These are phyloP conservation scores for Dryobotodes eremita DNA, from an alignment of 2,888 invertebrate species.

Conservation along the genomic window DNA sequence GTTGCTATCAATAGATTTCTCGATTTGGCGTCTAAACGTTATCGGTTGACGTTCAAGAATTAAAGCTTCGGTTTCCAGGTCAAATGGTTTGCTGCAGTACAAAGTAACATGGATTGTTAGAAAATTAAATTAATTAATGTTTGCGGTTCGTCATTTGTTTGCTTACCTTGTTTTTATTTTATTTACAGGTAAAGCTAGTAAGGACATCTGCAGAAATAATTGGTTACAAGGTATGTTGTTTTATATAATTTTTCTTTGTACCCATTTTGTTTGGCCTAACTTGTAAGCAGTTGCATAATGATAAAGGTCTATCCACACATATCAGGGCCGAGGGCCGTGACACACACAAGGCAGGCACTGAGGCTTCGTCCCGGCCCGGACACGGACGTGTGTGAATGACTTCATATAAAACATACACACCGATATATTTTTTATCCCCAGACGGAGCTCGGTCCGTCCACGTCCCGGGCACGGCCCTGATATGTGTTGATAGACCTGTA, in stretches of 20 bases:
- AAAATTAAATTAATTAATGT: constrained; percentile 30
- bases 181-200: constrained; percentile 48
- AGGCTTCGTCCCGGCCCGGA: too few relatives aligned
- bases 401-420: too few relatives aligned
- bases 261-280: neutral
- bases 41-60: constrained; percentile 48
- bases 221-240: neutral
- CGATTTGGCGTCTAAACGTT: constrained; percentile 45
- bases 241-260: neutral
- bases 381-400: too few relatives aligned
- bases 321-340: too few relatives aligned
- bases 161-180: constrained; percentile 37
- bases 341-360: too few relatives aligned
- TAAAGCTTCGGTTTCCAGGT: constrained; percentile 45
- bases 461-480: too few relatives aligned
- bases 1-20: constrained; percentile 29
- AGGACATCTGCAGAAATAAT: neutral
- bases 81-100: constrained; percentile 44
- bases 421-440: too few relatives aligned
- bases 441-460: too few relatives aligned
- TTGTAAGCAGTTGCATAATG: too few relatives aligned
- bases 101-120: constrained; percentile 41
- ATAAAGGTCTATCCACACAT: too few relatives aligned
- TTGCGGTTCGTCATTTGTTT: constrained; percentile 6
- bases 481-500: too few relatives aligned